Evolutionary conservation across 2,888 invertebrate species (phyloP).

Genomic region (Lymantria monacha): DNA sequence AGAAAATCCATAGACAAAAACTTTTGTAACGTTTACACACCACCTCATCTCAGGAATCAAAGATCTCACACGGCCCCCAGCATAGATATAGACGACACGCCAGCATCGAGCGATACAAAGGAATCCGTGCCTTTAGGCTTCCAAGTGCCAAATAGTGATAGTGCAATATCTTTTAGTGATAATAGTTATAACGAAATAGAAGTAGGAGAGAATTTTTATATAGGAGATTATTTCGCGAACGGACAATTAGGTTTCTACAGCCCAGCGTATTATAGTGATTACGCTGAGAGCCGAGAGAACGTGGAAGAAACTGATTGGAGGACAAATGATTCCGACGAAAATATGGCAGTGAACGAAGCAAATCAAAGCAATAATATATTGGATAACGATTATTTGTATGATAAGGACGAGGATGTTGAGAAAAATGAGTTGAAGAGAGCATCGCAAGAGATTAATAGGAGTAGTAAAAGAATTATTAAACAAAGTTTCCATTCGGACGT

Average conservation of each 20-base stretch:
- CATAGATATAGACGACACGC: constrained; percentile 51
- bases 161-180: constrained; percentile 77
- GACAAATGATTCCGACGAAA: constrained; percentile 65
- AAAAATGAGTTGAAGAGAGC: constrained; percentile 82
- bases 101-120: constrained; percentile 52
- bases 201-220: constrained; percentile 74
- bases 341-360: constrained; percentile 64
- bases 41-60: constrained; percentile 72
- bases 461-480: constrained; percentile 83
- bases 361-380: constrained; percentile 67
- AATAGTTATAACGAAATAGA: constrained; percentile 70
- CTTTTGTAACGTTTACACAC: constrained; percentile 78
- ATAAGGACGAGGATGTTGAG: constrained; percentile 82
- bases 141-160: constrained; percentile 80
- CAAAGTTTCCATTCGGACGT: constrained; percentile 85
- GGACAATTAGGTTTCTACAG: constrained; percentile 73
- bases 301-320: constrained; percentile 45
- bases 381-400: constrained; percentile 73
- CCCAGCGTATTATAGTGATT: constrained; percentile 65
- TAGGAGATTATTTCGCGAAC: constrained; percentile 77
- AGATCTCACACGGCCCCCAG: constrained; percentile 62
- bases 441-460: constrained; percentile 84
- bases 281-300: constrained; percentile 46
- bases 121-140: constrained; percentile 70
- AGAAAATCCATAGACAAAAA: constrained; percentile 65